Conservation (phyloP, 2,113 vertebrate species). For the Solea senegalensis region DNA sequence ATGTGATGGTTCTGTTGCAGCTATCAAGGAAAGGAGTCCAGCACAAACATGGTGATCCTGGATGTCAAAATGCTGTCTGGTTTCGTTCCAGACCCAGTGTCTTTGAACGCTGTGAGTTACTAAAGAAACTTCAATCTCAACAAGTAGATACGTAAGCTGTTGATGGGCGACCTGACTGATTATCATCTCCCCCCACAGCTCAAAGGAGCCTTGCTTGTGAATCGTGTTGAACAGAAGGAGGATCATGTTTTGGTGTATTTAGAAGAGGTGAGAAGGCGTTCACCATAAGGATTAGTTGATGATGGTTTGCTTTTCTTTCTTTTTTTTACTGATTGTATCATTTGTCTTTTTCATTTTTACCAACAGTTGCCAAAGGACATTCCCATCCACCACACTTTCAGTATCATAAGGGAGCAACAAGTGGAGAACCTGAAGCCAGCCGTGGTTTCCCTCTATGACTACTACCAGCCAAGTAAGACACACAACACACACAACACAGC, state of each 20-base stretch:
- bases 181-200: constrained; percentile 52
- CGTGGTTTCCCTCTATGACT: constrained; percentile 84
- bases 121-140: not conserved
- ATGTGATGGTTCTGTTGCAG: constrained; percentile 17
- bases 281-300: not conserved
- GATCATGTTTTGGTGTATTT: constrained; percentile 72
- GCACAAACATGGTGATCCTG: constrained; percentile 76
- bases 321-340: not conserved
- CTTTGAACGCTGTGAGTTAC: constrained; percentile 31
- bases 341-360: constrained; percentile 1
- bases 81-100: constrained; percentile 49
- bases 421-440: constrained; percentile 85
- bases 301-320: not conserved
- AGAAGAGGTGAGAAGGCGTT: constrained; percentile 52
- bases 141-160: not conserved
- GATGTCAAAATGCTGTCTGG: constrained; percentile 76
- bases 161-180: not conserved
- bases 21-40: constrained; percentile 29
- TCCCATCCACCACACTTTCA: constrained; percentile 57
- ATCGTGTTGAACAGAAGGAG: constrained; percentile 68
- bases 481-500: not conserved
- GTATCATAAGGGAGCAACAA: constrained; percentile 71
- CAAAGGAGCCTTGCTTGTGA: constrained; percentile 21
- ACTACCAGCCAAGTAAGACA: constrained; percentile 88
- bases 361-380: constrained; percentile 53